Conservation (phyloP, 2,888 invertebrate genomes). For the Vandiemenella viatica region DNA sequence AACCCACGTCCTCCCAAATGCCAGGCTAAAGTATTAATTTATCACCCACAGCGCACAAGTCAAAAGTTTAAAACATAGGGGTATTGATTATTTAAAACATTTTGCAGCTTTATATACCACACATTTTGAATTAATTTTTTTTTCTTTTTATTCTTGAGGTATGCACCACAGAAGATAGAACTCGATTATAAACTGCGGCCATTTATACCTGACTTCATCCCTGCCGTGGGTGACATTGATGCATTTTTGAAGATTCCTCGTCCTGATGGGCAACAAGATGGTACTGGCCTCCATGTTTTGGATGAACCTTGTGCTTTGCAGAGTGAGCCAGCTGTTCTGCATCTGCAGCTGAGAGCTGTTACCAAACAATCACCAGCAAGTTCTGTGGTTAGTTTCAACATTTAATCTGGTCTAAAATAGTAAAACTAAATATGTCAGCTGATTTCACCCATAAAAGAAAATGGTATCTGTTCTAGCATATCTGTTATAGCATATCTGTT, state of each 20-base stretch:
- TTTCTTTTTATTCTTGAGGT: conserved; percentile 37
- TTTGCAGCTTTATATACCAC: not conserved
- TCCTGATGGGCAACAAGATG: conserved; percentile 53
- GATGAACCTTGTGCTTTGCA: conserved; percentile 94
- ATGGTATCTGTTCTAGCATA: no score
- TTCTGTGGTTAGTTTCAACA: conserved; percentile 27
- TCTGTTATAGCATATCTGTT: no score
- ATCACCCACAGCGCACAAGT: no score
- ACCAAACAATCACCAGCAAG: conserved; percentile 53
- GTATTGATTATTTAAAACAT: no score
- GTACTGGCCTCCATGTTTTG: conserved; percentile 58
- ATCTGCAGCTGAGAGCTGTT: conserved; percentile 67
- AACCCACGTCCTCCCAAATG: no score
- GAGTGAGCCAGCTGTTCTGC: conserved; percentile 87
- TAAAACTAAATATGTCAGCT: no score
- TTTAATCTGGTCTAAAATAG: no score
- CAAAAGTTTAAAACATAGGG: no score
- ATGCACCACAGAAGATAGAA: conserved; percentile 83
- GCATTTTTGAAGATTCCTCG: conserved; percentile 87
- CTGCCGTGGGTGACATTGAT: conserved; percentile 96
- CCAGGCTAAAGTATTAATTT: no score
- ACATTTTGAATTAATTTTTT: not conserved
- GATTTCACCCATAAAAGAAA: no score
- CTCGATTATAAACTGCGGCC: conserved; percentile 81
- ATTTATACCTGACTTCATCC: conserved; percentile 92